Evolutionary conservation across 2,797 vertebrate species (phyloP).

Genomic region (Nyctibius grandis): DNA sequence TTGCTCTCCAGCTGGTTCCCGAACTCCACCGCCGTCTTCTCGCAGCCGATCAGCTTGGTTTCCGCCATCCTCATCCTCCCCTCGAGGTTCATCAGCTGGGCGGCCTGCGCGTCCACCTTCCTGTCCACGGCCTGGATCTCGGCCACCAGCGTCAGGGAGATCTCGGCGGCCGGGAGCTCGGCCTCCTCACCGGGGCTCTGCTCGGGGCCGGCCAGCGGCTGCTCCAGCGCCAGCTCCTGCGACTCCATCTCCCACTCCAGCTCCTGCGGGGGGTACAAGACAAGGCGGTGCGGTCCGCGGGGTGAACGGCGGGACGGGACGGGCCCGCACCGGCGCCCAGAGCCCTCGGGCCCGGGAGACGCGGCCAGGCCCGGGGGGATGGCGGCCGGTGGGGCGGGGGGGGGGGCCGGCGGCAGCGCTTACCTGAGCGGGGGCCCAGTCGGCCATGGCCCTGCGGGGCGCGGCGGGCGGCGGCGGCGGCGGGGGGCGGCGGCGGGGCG

Average conservation of each 20-base stretch:
- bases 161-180: constrained; percentile 67
- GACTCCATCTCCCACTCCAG: constrained; percentile 70
- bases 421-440: constrained; percentile 36
- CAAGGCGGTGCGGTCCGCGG: too few species aligned
- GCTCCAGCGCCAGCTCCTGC: constrained; percentile 61
- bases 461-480: background rate
- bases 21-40: constrained; percentile 72
- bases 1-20: constrained; percentile 77
- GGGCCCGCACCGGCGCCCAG: background rate
- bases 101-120: constrained; percentile 73
- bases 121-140: constrained; percentile 75
- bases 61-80: constrained; percentile 71
- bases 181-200: constrained; percentile 44
- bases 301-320: too few species aligned
- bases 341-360: background rate
- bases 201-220: constrained; percentile 53
- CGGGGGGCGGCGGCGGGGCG: background rate
- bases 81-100: constrained; percentile 72
- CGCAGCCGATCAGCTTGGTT: constrained; percentile 73
- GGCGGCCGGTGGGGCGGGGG: background rate
- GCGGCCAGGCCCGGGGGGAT: background rate
- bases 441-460: constrained; percentile 1
- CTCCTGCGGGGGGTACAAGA: constrained; percentile 63
- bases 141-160: constrained; percentile 73
- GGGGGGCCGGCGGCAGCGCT: background rate